Conservation (phyloP, 2,797 vertebrate species). For the Nyctibius grandis region DNA sequence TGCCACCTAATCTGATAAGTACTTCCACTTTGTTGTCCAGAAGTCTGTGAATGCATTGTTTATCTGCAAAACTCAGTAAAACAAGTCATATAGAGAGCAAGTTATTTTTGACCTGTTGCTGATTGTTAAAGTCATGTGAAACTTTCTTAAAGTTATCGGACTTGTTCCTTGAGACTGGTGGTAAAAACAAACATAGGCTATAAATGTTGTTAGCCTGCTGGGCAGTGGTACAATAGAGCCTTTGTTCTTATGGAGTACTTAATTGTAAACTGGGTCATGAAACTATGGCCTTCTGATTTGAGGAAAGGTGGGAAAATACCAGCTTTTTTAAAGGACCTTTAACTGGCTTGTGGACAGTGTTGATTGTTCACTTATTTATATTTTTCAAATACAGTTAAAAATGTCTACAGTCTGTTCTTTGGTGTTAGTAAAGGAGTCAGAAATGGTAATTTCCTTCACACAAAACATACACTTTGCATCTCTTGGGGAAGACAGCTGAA, state of each 20-base stretch:
- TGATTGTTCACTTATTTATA: not conserved
- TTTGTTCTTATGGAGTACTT: constrained; percentile 24
- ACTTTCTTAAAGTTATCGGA: not conserved
- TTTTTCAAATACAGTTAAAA: not conserved
- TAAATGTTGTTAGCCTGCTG: constrained; percentile 25
- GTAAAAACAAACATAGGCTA: constrained; percentile 41
- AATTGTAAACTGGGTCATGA: constrained; percentile 44
- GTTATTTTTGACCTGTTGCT: not conserved
- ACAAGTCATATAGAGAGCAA: not conserved
- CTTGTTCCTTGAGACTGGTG: not conserved
- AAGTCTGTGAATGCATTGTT: not conserved
- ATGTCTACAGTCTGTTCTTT: not conserved
- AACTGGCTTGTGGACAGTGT: not conserved
- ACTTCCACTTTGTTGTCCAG: not conserved
- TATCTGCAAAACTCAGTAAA: not conserved
- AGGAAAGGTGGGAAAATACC: constrained; percentile 5
- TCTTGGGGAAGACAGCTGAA: not conserved
- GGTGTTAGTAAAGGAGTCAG: not conserved
- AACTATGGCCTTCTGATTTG: constrained; percentile 29
- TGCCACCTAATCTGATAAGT: not conserved
- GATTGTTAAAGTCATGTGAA: not conserved
- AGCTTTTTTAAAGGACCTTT: not conserved
- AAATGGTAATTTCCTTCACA: not conserved
- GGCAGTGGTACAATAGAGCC: constrained; percentile 12
- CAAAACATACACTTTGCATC: not conserved